Conservation (phyloP, 30 jellyfish, hydroid and myxozoan genomes). For the Aurelia sp. region DNA sequence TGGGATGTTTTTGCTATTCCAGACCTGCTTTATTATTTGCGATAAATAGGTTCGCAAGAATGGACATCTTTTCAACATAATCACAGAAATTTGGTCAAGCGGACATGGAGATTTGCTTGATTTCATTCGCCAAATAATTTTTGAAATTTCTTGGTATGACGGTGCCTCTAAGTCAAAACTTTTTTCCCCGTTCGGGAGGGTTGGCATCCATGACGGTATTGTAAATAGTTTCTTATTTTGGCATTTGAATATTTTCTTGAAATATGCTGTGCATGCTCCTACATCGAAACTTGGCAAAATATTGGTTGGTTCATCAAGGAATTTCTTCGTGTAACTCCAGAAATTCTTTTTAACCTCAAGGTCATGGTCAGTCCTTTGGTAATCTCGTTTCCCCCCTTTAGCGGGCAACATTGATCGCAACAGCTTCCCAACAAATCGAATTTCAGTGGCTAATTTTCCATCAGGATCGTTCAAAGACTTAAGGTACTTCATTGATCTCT, state of each 20-base stretch:
- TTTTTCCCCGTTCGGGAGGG: not conserved
- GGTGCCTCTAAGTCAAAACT: conserved; percentile 19
- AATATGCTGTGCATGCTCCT: conserved; percentile 20
- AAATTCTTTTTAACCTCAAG: too few species aligned
- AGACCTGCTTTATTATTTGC: not conserved
- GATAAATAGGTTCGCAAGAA: conserved; percentile 34
- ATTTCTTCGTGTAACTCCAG: not conserved
- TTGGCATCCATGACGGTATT: conserved; percentile 27
- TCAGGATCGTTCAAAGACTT: too few species aligned
- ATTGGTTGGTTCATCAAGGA: conserved; percentile 22
- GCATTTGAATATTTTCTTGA: conserved; percentile 23
- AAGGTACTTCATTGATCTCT: too few species aligned
- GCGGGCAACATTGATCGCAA: too few species aligned
- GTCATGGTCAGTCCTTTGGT: too few species aligned
- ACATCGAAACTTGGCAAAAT: conserved; percentile 20
- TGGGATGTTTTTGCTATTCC: too few species aligned
- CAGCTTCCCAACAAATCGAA: too few species aligned
- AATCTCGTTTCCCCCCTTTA: too few species aligned
- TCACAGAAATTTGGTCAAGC: conserved; percentile 42
- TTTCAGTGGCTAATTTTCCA: too few species aligned
- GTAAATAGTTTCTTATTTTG: not conserved
- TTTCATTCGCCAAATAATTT: conserved; percentile 19
- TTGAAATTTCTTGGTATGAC: conserved; percentile 35
- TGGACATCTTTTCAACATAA: conserved; percentile 56
- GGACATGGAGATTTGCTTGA: conserved; percentile 55